phyloP scores from a whole-genome alignment of 2,888 invertebrate species.

The Patella caerulea region DNA sequence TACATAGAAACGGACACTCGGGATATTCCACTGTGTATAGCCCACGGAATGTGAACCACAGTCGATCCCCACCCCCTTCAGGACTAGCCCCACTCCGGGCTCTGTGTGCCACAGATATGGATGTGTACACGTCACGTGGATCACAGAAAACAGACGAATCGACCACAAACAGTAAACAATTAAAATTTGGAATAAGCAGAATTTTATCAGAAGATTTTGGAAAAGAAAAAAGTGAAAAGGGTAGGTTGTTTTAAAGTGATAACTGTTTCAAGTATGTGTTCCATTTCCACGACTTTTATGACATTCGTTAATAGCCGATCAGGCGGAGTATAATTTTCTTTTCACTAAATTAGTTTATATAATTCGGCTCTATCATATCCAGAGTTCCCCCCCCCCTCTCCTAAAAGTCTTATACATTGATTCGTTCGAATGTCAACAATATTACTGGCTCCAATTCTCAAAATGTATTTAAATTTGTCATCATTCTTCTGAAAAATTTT shows the following conservation, averaged over 20 bases:
- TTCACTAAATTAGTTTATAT: no score
- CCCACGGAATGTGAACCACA: neutral
- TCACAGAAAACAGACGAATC: constrained; percentile 15
- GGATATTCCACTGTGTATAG: neutral
- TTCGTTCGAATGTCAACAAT: no score
- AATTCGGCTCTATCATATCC: no score
- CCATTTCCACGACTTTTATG: no score
- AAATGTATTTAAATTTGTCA: no score
- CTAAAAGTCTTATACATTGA: no score
- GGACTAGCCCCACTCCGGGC: constrained; percentile 59
- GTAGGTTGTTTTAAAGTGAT: constrained; percentile 19
- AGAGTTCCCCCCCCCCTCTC: no score
- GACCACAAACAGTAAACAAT: constrained; percentile 25
- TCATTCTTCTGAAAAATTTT: no score
- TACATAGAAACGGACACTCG: constrained; percentile 15
- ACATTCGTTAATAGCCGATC: no score
- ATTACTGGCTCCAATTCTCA: no score
- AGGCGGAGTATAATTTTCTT: no score
- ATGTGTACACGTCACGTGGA: constrained; percentile 39
- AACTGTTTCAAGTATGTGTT: no score
- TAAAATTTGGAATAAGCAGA: constrained; percentile 56
- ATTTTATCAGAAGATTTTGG: constrained; percentile 57
- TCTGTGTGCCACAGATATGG: constrained; percentile 51
- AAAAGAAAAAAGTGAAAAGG: constrained; percentile 37
- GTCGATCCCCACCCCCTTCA: constrained; percentile 36